These are phyloP conservation scores for Ichneumoninae sp. DNA, from an alignment of 2,888 invertebrate species.

Conservation along the genomic window DNA sequence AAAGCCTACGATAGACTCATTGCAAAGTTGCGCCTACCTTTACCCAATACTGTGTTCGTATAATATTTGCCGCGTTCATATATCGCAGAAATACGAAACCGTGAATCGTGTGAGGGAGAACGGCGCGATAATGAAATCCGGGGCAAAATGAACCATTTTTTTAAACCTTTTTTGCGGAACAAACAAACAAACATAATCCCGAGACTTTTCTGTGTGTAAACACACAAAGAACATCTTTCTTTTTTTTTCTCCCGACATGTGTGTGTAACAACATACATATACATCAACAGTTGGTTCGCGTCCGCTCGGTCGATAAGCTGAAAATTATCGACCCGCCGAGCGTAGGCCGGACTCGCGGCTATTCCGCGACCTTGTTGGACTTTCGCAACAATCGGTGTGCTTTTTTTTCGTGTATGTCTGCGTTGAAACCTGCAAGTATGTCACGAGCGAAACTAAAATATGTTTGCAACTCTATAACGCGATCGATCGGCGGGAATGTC, in stretches of 20 bases:
- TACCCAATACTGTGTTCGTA: not conserved
- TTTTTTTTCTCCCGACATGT: not conserved
- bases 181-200: not conserved
- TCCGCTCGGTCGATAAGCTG: constrained; percentile 30
- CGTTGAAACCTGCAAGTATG: not conserved
- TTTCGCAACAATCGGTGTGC: not conserved
- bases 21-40: not conserved
- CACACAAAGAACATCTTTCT: too few relatives aligned
- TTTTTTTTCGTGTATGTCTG: not conserved
- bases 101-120: not conserved
- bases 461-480: not conserved
- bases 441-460: constrained; percentile 1
- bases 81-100: not conserved
- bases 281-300: not conserved
- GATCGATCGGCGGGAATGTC: not conserved
- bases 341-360: not conserved
- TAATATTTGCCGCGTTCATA: constrained; percentile 5
- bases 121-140: not conserved
- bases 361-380: constrained; percentile 10
- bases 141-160: not conserved
- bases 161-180: not conserved
- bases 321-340: constrained; percentile 38
- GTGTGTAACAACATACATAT: not conserved
- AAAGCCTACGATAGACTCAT: not conserved
- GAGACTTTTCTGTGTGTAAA: not conserved